Base-by-base conservation (phyloP, 2,113 vertebrate species). In the Delphinus delphis region DNA sequence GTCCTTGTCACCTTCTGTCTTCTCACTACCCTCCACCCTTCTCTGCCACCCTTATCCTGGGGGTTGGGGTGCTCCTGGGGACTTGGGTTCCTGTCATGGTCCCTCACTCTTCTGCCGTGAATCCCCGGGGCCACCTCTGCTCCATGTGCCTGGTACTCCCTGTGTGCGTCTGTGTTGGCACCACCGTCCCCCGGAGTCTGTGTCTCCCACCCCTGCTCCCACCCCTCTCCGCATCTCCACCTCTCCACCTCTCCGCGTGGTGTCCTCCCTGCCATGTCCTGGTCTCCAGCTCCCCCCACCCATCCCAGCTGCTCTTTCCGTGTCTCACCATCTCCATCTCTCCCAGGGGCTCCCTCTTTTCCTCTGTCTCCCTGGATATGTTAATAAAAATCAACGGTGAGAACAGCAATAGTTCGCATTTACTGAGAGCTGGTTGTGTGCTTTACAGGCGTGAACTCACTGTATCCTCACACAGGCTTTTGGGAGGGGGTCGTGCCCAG, bases 401-500 rank as follows among this genome's bases (percentile, higher is more conserved):
- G 33, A 55, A 25, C 0, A 50, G 11, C 12, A 6, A 2, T 21
- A 38, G 41, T 14, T 53, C 4, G 1, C 14, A 2, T 7, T 13
- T 50, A 13, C 2, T 8, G 18, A 12, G 41, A 14, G 33, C 47
- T 76, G 67, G 47, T 33, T 13, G 31, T 20, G 18, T 33, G n/a
- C 36, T 31, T 41, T 9, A 13, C 55, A 1, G 18, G 12, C 53
- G 12, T 12, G 62, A 31, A 28, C 58, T 68, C 76, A 14, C 53
- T 55, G 5, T 12, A 25, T 15, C 36, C 50, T 58, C 58, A 12
- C 25, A 0, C 3, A 14, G 41, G 33, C 0, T 0, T 60, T 31
- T n/a, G 50, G 47, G 38, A 23, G 2, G 13, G 33, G 55, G 28
- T 13, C 4, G 8, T 33, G 20, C 47, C 65, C 9, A 0, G 6